Conservation (phyloP, 2,888 invertebrate genomes). For the Limnephilus lunatus region DNA sequence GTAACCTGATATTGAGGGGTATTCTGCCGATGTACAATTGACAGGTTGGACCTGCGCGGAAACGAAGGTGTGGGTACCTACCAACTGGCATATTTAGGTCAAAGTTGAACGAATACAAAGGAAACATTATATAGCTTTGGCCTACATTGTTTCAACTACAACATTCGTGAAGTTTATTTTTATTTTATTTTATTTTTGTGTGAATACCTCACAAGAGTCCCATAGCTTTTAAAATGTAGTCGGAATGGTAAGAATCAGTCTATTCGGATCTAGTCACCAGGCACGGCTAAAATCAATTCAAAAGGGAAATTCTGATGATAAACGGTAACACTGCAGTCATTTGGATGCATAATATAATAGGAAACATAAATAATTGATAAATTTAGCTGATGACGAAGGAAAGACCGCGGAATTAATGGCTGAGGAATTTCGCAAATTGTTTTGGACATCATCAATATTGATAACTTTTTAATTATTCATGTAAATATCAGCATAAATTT, state of each 20-base stretch:
- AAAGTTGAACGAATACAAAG: not conserved
- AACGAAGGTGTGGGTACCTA: not conserved
- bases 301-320: too few relatives aligned
- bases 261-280: too few relatives aligned
- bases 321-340: not conserved
- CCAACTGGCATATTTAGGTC: not conserved
- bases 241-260: too few relatives aligned
- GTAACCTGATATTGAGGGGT: not conserved
- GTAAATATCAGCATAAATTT: not conserved
- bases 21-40: not conserved
- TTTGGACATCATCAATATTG: not conserved
- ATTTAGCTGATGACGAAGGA: not conserved
- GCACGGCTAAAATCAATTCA: too few relatives aligned
- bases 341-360: not conserved
- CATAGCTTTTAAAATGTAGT: too few relatives aligned
- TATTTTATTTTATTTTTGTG: not conserved
- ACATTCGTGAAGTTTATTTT: too few relatives aligned
- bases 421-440: not conserved
- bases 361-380: not conserved
- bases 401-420: not conserved
- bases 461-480: not conserved
- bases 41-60: not conserved
- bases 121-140: not conserved
- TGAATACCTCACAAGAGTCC: not conserved
- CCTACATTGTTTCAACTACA: not conserved